Base-by-base conservation (phyloP, 2,113 vertebrate species). In the Coreoperca whiteheadi region DNA sequence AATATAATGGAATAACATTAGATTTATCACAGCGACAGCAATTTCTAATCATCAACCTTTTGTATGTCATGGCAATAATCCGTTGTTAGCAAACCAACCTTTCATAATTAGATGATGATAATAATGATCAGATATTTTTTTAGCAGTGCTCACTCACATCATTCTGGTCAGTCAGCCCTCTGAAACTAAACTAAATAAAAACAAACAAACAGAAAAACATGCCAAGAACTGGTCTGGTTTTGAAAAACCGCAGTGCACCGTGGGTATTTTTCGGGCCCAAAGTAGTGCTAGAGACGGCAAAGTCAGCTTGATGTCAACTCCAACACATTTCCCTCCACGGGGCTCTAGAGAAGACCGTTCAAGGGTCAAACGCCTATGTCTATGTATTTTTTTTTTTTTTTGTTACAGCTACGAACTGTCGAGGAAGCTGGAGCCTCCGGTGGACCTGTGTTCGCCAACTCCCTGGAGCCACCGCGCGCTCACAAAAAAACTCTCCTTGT, bases 401-500 rank as follows among this genome's bases (percentile, higher is more conserved):
- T 73, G 16, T 89, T 92, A 64, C 92, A 98, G 97, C 85, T 96
- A 97, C 74, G 95, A 95, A 1, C 77, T 97, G 54, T 98, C 97
- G 1, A 88, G 93, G 18, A 93, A 95, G 71, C 93, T 97, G 63
- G 97, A 98, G 88, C 96, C 96, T 1, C 97, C 96, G 0, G 92
- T 96, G 0, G 96, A 97, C 79, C 90, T 95, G n/a, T 97, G 96
- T 48, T 97, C 96, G 2, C 96, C 96, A 0, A 82, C 77, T 0
- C 41, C 95, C 37, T 94, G 95, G 87, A 94, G 95, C 50, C 94
- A 94, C 11, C 94, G 95, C 41, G 95, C 94, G 3, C 93, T 97
- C 65, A 92, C 94, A 20, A 97, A 97, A 91, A 96, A 97, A 46
- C 95, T 98, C 67, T 96, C 96, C 65, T 95, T 90, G 97, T 97